Evolutionary conservation across 2,888 invertebrate species (phyloP).

Genomic region (Melinopterus prodromus): DNA sequence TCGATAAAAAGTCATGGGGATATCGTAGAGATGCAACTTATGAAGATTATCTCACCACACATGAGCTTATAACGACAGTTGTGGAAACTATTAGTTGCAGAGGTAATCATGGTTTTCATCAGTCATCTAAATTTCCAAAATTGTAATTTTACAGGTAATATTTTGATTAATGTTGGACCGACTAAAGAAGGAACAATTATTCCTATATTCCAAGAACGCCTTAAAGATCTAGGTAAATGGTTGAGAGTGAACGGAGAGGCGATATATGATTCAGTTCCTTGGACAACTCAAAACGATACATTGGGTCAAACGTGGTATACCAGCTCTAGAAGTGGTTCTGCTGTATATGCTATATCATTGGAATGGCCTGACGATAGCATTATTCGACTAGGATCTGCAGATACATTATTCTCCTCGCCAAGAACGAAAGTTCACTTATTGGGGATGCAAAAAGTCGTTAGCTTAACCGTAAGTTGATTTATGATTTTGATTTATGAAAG

Average conservation of each 20-base stretch:
- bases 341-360: slow-evolving; percentile 73
- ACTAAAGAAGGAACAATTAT: slow-evolving; percentile 87
- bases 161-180: slow-evolving; percentile 87
- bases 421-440: slow-evolving; percentile 60
- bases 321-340: slow-evolving; percentile 40
- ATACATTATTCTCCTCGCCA: slow-evolving; percentile 44
- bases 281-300: slow-evolving; percentile 84
- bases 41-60: slow-evolving; percentile 71
- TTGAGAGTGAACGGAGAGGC: slow-evolving; percentile 83
- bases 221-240: slow-evolving; percentile 83
- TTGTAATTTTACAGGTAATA: slow-evolving; percentile 59
- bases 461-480: slow-evolving; percentile 48
- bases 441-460: slow-evolving; percentile 56
- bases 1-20: slow-evolving; percentile 90
- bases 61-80: slow-evolving; percentile 76
- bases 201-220: slow-evolving; percentile 87
- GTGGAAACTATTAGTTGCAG: slow-evolving; percentile 84
- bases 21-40: slow-evolving; percentile 77
- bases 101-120: slow-evolving; percentile 59
- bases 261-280: slow-evolving; percentile 81
- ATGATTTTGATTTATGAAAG: background rate
- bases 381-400: slow-evolving; percentile 63
- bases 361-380: slow-evolving; percentile 71
- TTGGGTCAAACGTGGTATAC: slow-evolving; percentile 80
- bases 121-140: background rate